Base-by-base conservation (phyloP, 2,797 vertebrate genomes). In the Sebastes dallii region DNA sequence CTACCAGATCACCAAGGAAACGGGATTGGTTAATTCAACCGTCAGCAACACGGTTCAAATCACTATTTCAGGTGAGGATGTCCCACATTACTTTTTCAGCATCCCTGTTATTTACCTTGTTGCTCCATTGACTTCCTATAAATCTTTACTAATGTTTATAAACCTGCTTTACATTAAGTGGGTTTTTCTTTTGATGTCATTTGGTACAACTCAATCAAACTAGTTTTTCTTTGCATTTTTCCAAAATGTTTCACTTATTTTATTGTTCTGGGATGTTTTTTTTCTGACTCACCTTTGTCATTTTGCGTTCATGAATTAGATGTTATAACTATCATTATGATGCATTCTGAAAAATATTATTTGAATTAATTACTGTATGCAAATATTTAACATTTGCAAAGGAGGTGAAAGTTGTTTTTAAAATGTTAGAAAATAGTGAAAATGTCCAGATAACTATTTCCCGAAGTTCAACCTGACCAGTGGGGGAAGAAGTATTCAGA, bases 1-100 rank as follows among this genome's bases (percentile, higher is more conserved):
- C 16, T 96, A 96, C 73, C 93, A 92, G 66, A 27, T 92, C 60
- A 65, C 27, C 55, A 79, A 34, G 42, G 59, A 24, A n/a, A 59
- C 55, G 5, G 16, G 27, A 22, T 0, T 83, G 29, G 13, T 91
- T 24, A 95, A 93, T 77, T 95, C 95, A 55, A 85, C 88, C 9
- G 65, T 84, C 68, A 96, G 95, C 82, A 84, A 91, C 66, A 52
- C 68, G 12, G 82, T 96, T 39, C 69, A 79, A 16, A 68, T 96
- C 78, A 71, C 60, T 4, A 67, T 95, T 4, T 78, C 30, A 92
- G 93, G 95, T 94, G 29, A 91, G 20, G 50, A n/a, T 52, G 42
- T 0, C 42, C 42, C 1, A 18, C 42, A 46, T 42, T 1, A 42
- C 6, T 42, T 0, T 42, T 42, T 42, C 20, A 27, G 36, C 25